These are phyloP conservation scores for Diplodus sargus DNA, from an alignment of 2,797 vertebrate species.

Conservation along the genomic window DNA sequence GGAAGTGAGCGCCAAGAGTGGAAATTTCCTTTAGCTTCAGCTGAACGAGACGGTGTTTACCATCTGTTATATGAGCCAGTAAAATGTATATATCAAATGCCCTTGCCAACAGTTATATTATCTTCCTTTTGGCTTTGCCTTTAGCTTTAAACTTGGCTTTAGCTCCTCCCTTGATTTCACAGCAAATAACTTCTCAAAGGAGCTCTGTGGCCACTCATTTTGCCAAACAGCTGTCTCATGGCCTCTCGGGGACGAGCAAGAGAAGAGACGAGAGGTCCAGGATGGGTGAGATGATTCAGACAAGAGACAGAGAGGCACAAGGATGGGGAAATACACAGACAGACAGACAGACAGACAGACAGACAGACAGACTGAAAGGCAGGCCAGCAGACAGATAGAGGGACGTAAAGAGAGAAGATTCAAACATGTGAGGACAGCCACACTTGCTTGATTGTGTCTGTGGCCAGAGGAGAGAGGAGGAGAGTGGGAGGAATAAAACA, in stretches of 20 bases:
- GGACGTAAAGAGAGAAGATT: conserved; percentile 38
- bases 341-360: conserved; percentile 34
- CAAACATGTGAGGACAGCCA: conserved; percentile 53
- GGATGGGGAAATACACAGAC: conserved; percentile 42
- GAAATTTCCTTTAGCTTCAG: conserved; percentile 11
- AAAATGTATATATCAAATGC: conserved; percentile 19
- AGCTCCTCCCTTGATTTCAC: conserved; percentile 58
- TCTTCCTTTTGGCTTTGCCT: conserved; percentile 45
- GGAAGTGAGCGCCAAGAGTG: background rate
- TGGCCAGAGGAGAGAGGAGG: conserved; percentile 66
- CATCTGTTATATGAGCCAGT: conserved; percentile 14
- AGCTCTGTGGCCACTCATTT: conserved; percentile 50
- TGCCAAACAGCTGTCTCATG: conserved; percentile 79
- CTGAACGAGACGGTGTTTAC: conserved; percentile 20
- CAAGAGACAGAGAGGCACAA: conserved; percentile 41
- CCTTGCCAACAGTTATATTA: conserved; percentile 20
- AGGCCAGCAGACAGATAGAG: conserved; percentile 1
- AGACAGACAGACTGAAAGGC: background rate
- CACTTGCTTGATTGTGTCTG: conserved; percentile 78
- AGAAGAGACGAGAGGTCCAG: conserved; percentile 49
- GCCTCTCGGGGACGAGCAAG: conserved; percentile 53
- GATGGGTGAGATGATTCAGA: conserved; percentile 60
- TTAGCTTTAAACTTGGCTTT: conserved; percentile 60
- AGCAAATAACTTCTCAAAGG: conserved; percentile 64
- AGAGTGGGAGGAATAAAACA: conserved; percentile 79